phyloP scores from a whole-genome alignment of 2,113 vertebrate genomes.

The Ictidomys tridecemlineatus region DNA sequence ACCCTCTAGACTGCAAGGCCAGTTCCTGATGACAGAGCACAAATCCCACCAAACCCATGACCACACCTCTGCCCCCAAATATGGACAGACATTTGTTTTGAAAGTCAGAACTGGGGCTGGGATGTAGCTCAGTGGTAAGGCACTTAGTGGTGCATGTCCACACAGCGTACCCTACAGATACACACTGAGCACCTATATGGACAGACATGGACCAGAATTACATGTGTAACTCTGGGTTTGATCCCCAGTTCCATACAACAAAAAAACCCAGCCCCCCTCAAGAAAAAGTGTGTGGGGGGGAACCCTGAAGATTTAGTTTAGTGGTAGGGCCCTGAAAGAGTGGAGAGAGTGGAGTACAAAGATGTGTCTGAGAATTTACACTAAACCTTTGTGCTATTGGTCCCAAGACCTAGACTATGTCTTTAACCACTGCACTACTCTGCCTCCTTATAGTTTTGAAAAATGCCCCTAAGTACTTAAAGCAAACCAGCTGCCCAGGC shows the following conservation, averaged over 20 bases:
- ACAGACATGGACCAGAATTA: too few relatives aligned
- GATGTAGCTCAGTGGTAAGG: not conserved
- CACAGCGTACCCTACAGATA: too few relatives aligned
- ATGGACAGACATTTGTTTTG: not conserved
- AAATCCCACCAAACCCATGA: not conserved
- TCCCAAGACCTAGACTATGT: not conserved
- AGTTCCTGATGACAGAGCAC: not conserved
- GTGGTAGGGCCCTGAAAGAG: not conserved
- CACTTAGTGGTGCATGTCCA: too few relatives aligned
- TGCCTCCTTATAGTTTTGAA: not conserved
- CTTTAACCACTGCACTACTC: not conserved
- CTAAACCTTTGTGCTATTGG: not conserved
- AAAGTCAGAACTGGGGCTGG: not conserved
- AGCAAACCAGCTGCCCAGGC: not conserved
- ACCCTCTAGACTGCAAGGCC: accelerated
- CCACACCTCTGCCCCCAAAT: not conserved
- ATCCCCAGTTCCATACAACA: not conserved
- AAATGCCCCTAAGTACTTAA: not conserved
- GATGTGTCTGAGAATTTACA: not conserved
- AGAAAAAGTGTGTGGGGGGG: too few relatives aligned
- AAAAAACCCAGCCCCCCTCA: not conserved
- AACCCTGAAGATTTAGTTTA: too few relatives aligned
- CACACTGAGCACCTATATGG: too few relatives aligned
- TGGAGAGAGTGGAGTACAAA: not conserved
- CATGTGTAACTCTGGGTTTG: too few relatives aligned